A percentile compares a stretch with the other conserved stretches of the same genome.
These are phyloP conservation scores for Octopus sinensis DNA, from an alignment of 1,140 invertebrate species.

Conservation along the genomic window DNA sequence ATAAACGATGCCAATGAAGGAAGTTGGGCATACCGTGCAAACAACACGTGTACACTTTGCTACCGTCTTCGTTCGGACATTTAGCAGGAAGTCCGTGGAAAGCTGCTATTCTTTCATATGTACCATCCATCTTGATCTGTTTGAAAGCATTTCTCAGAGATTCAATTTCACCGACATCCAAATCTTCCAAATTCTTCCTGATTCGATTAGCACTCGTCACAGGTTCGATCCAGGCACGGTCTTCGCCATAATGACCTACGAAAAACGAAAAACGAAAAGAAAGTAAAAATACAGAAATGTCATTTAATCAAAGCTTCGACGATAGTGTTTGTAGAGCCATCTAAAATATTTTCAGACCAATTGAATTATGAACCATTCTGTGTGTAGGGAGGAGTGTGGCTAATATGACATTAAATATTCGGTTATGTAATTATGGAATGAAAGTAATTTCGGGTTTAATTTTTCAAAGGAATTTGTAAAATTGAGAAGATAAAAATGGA, in stretches of 20 bases:
- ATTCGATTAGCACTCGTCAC: conserved; percentile 22
- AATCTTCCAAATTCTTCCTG: conserved; percentile 22
- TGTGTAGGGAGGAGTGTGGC: background rate
- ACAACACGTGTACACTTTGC: conserved; percentile 23
- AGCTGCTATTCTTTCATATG: conserved; percentile 29
- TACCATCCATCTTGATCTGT: conserved; percentile 24
- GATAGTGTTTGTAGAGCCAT: background rate
- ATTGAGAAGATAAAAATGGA: background rate
- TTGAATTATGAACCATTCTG: background rate
- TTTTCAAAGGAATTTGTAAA: background rate
- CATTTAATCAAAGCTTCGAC: conserved; percentile 12
- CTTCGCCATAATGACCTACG: background rate
- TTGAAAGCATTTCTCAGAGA: conserved; percentile 28
- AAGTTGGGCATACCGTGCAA: conserved; percentile 29
- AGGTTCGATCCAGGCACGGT: conserved; percentile 18
- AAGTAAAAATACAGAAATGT: background rate
- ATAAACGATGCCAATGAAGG: conserved; percentile 32
- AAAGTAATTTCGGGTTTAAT: background rate
- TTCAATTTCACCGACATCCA: conserved; percentile 27
- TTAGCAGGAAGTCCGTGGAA: conserved; percentile 32
- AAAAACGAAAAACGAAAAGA: background rate
- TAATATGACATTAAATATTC: background rate
- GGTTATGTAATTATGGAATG: background rate
- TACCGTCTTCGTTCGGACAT: conserved; percentile 21
- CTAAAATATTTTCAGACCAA: conserved; percentile 14